Percentiles rank a stretch among this genome's conserved stretches.
These are phyloP conservation scores for Caenorhabditis sp. DNA, from an alignment of 2,888 invertebrate genomes.

Conservation along the genomic window DNA sequence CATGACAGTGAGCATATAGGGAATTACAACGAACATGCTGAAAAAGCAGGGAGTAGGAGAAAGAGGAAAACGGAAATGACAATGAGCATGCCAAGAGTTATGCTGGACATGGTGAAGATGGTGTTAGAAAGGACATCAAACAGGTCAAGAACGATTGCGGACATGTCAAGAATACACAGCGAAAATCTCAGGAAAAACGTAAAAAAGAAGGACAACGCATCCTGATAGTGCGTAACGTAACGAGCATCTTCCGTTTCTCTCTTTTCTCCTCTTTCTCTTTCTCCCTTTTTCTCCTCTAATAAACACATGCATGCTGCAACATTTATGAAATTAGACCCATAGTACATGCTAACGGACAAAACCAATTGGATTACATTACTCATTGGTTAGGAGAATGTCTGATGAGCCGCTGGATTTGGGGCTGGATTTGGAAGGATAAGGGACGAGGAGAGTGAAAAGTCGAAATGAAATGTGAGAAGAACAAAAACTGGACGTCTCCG, in stretches of 20 bases:
- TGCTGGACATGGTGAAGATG: too few relatives aligned
- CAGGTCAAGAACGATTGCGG: too few relatives aligned
- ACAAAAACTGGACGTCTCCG: constrained; percentile 6
- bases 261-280: constrained; percentile 3
- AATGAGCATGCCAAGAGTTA: too few relatives aligned
- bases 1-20: too few relatives aligned
- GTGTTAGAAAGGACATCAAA: too few relatives aligned
- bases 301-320: constrained; percentile 44
- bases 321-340: constrained; percentile 54
- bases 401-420: constrained; percentile 13
- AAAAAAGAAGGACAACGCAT: too few relatives aligned
- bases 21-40: too few relatives aligned
- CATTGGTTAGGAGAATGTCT: background rate
- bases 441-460: constrained; percentile 13
- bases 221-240: too few relatives aligned
- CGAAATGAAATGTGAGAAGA: constrained; percentile 31
- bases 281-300: constrained; percentile 14
- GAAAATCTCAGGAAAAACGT: too few relatives aligned
- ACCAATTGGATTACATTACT: constrained; percentile 14
- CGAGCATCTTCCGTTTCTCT: constrained; percentile 8
- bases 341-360: background rate
- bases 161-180: too few relatives aligned
- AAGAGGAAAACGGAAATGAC: too few relatives aligned
- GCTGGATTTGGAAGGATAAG: background rate
- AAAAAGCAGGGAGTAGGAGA: too few relatives aligned